Conservation (phyloP, 2,113 vertebrate species). For the Nasalis larvatus region DNA sequence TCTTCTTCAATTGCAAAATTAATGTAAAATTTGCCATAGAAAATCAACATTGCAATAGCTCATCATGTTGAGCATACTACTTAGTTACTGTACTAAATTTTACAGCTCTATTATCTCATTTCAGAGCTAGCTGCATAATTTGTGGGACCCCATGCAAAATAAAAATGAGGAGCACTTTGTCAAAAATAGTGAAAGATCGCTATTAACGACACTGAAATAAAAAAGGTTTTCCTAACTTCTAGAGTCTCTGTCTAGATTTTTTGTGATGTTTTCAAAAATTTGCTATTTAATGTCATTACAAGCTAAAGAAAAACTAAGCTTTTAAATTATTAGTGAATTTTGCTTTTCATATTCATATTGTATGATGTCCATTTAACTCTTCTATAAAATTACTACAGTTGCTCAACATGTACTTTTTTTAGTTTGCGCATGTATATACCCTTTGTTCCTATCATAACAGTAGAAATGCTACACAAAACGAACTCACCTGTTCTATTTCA, state of each 20-base stretch:
- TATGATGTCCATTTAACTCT: background rate
- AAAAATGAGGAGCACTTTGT: background rate
- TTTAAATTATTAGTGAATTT: background rate
- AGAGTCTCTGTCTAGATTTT: background rate
- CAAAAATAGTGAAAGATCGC: background rate
- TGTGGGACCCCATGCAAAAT: background rate
- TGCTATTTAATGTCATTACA: background rate
- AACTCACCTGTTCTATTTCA: background rate
- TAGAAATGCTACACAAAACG: background rate
- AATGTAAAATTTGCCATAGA: background rate
- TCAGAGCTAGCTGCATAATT: background rate
- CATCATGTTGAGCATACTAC: background rate
- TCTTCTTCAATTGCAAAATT: background rate
- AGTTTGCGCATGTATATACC: rapidly evolving
- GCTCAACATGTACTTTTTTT: background rate
- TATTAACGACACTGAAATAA: background rate
- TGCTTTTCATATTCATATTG: background rate
- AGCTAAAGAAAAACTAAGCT: background rate
- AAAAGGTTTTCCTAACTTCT: background rate
- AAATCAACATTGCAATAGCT: background rate
- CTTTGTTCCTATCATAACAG: background rate
- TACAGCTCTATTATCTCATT: background rate
- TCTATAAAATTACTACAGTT: background rate
- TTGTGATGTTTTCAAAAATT: background rate
- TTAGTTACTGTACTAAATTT: background rate